Evolutionary conservation across 2,888 invertebrate species (phyloP).

Genomic region (Seira musarum): DNA sequence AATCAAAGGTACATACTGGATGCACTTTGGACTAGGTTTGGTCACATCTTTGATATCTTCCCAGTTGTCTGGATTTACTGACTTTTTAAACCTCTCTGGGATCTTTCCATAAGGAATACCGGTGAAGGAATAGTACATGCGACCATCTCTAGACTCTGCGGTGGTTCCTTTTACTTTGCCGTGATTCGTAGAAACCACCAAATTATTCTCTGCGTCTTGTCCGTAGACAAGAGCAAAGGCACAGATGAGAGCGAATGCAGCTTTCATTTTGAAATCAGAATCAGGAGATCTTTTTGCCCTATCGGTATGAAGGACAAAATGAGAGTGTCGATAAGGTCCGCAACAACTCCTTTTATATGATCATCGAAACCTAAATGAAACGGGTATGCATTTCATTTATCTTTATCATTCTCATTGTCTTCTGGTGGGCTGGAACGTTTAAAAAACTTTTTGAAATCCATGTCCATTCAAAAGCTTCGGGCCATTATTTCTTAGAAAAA

Average conservation of each 20-base stretch:
- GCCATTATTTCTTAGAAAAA: too few species aligned
- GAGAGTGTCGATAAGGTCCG: neutral
- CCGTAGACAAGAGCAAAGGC: slow-evolving; percentile 27
- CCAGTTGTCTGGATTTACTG: slow-evolving; percentile 60
- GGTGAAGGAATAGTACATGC: slow-evolving; percentile 53
- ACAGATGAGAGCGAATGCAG: neutral
- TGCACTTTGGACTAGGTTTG: slow-evolving; percentile 45
- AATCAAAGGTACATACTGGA: slow-evolving; percentile 36
- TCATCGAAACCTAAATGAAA: too few species aligned
- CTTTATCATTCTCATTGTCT: too few species aligned
- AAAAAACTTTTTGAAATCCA: too few species aligned
- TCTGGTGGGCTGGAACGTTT: too few species aligned
- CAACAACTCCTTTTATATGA: neutral
- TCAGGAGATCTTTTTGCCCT: too few species aligned
- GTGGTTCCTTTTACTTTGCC: slow-evolving; percentile 49
- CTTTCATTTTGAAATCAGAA: slow-evolving; percentile 18
- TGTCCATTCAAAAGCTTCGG: too few species aligned
- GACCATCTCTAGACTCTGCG: slow-evolving; percentile 47
- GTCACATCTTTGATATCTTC: slow-evolving; percentile 54
- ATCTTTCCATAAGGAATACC: slow-evolving; percentile 59
- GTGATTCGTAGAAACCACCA: slow-evolving; percentile 39
- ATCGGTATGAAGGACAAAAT: neutral
- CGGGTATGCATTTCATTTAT: too few species aligned
- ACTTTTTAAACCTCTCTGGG: slow-evolving; percentile 53
- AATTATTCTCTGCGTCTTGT: slow-evolving; percentile 39